Evolutionary conservation across 2,888 invertebrate species (phyloP).

Genomic region (Bursaphelenchus okinawaensis): DNA sequence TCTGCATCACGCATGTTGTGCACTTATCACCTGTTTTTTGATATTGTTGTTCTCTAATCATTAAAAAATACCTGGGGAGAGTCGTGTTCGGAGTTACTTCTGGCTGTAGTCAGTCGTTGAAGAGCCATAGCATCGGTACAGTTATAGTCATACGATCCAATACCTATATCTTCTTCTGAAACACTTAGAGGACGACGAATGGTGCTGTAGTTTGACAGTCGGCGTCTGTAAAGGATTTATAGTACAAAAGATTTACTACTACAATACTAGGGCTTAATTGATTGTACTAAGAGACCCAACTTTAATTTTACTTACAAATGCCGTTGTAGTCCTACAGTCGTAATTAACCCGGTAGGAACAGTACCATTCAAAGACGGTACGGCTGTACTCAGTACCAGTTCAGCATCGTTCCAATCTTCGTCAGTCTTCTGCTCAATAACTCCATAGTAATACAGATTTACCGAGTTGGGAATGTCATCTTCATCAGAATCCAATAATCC

Average conservation of each 20-base stretch:
- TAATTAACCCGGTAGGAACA: constrained; percentile 57
- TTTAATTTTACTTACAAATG: constrained; percentile 18
- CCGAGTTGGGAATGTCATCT: constrained; percentile 32
- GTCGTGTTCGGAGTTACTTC: constrained; percentile 19
- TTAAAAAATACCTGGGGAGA: constrained; percentile 11
- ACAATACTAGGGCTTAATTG: neutral
- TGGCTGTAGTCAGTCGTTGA: constrained; percentile 24
- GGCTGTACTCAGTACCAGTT: constrained; percentile 59
- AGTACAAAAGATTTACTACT: constrained; percentile 3
- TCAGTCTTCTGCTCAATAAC: constrained; percentile 59
- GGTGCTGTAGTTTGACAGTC: constrained; percentile 35
- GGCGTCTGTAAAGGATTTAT: constrained; percentile 21
- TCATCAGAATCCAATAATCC: constrained; percentile 31
- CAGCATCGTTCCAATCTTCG: constrained; percentile 60
- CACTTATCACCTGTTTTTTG: no score
- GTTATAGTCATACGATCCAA: constrained; percentile 55
- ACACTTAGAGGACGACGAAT: constrained; percentile 26
- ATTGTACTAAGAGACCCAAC: no score
- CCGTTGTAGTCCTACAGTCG: constrained; percentile 36
- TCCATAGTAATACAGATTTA: constrained; percentile 58
- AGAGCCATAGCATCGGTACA: constrained; percentile 31
- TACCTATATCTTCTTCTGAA: constrained; percentile 54
- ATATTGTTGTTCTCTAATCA: constrained; percentile 1
- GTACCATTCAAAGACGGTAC: constrained; percentile 59
- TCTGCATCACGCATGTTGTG: no score